phyloP scores from a whole-genome alignment of 2,797 vertebrate genomes.

The Galaxias olidus region DNA sequence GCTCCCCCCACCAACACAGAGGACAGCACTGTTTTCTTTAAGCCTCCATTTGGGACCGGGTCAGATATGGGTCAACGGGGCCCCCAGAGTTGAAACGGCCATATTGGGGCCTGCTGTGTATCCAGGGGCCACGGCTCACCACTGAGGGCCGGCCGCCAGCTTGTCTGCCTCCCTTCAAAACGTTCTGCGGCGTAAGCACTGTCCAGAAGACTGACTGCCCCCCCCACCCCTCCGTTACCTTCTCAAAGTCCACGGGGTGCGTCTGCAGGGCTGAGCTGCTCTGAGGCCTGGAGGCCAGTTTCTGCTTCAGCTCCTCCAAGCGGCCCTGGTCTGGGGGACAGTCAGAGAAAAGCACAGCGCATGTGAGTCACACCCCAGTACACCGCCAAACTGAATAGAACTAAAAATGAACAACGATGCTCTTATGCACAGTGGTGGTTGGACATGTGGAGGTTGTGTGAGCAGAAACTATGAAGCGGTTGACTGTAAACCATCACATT shows the following conservation, averaged over 20 bases:
- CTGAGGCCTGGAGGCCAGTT: constrained; percentile 49
- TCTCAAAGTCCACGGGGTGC: constrained; percentile 84
- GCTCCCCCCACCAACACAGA: constrained; percentile 34
- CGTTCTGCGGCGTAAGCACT: constrained; percentile 25
- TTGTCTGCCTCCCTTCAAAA: constrained; percentile 32
- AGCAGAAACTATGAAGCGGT: too few relatives aligned
- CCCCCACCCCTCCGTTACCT: constrained; percentile 70
- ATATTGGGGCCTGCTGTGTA: constrained; percentile 38
- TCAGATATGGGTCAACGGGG: constrained; percentile 51
- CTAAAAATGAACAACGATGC: too few relatives aligned
- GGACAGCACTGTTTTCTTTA: constrained; percentile 42
- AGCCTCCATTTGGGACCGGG: constrained; percentile 15
- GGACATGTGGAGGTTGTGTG: too few relatives aligned
- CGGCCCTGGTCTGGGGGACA: constrained; percentile 56
- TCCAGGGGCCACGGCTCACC: constrained; percentile 39
- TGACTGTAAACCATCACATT: too few relatives aligned
- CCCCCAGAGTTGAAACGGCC: constrained; percentile 33
- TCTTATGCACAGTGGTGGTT: too few relatives aligned
- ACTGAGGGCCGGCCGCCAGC: constrained; percentile 44
- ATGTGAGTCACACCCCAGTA: not conserved
- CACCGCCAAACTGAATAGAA: not conserved
- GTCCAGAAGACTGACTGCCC: constrained; percentile 15
- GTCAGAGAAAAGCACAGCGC: constrained; percentile 15
- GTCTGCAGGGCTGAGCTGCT: constrained; percentile 56
- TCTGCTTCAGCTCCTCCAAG: constrained; percentile 63